Evolutionary conservation across 2,888 invertebrate genomes (phyloP).

Genomic region (Polymixis lichenea): DNA sequence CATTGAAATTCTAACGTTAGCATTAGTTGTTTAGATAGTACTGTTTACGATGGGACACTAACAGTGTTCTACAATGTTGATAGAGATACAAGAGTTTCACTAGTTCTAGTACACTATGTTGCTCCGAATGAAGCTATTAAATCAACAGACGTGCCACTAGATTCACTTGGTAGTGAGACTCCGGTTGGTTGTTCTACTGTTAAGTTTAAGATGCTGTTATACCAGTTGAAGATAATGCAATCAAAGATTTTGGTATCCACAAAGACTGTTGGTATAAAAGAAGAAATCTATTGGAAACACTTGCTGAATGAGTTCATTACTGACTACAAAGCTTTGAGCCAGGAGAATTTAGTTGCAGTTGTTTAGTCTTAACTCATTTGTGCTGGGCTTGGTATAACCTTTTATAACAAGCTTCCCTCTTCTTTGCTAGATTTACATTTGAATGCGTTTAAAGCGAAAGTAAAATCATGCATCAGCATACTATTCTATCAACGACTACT

Average conservation of each 20-base stretch:
- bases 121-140: constrained; percentile 36
- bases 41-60: constrained; percentile 38
- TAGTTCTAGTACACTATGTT: constrained; percentile 45
- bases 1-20: constrained; percentile 12
- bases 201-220: constrained; percentile 4
- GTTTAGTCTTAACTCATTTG: too few species aligned
- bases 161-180: constrained; percentile 25
- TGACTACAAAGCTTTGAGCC: too few species aligned
- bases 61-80: constrained; percentile 40
- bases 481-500: too few species aligned
- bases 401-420: too few species aligned
- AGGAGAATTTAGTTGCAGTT: too few species aligned
- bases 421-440: too few species aligned
- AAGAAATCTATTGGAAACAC: not conserved
- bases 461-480: too few species aligned
- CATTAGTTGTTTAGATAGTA: constrained; percentile 17
- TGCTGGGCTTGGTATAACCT: too few species aligned
- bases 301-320: not conserved
- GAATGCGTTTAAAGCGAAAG: too few species aligned
- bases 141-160: constrained; percentile 15
- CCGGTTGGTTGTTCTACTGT: constrained; percentile 27
- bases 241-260: not conserved
- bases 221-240: not conserved
- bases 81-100: not conserved
- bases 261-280: not conserved